phyloP scores from a whole-genome alignment of 2,797 vertebrate species.

The Mionectes olivaceus region DNA sequence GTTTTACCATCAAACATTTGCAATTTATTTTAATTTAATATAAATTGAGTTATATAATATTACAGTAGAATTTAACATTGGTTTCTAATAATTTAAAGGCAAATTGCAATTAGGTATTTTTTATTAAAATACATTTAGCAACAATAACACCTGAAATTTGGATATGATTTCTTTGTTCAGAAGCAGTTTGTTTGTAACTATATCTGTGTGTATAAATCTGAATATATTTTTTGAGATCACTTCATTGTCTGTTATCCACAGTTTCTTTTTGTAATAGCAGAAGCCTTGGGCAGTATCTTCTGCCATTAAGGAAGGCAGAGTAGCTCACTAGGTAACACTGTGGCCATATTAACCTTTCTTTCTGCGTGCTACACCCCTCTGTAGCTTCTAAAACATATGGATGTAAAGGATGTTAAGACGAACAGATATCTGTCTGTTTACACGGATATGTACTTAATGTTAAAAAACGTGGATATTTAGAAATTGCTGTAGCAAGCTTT shows the following conservation, averaged over 20 bases:
- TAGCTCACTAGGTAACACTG: neutral
- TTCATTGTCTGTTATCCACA: neutral
- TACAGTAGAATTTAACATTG: neutral
- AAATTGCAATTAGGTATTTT: neutral
- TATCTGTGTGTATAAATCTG: neutral
- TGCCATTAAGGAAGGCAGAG: neutral
- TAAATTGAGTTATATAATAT: neutral
- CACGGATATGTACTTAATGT: neutral
- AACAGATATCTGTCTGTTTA: neutral
- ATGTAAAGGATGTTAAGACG: neutral
- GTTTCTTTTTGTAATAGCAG: neutral
- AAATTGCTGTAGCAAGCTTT: neutral
- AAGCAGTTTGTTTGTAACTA: neutral
- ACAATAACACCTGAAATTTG: neutral
- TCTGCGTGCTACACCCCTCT: neutral
- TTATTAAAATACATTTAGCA: neutral
- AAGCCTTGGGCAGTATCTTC: neutral
- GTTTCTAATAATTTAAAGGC: neutral
- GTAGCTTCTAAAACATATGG: neutral
- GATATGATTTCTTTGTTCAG: neutral
- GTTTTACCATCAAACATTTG: neutral
- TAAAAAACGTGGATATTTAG: neutral
- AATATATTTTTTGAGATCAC: neutral
- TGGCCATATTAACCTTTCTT: neutral
- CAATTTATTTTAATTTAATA: neutral